Evolutionary conservation across 2,888 invertebrate species (phyloP).

Genomic region (Ecliptopera silaceata): DNA sequence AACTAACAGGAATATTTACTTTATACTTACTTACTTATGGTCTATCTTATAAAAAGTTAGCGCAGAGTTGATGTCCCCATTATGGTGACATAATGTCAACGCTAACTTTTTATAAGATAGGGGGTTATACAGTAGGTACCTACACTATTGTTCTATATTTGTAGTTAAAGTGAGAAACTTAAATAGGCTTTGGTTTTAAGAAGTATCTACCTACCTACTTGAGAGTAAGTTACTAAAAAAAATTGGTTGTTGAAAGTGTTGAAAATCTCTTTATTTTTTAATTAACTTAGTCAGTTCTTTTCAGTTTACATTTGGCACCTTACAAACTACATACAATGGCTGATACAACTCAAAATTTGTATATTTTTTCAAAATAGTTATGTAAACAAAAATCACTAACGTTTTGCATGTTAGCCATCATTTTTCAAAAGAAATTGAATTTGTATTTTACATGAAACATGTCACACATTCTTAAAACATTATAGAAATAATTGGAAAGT

Average conservation of each 20-base stretch:
- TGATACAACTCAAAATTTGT: slow-evolving; percentile 20
- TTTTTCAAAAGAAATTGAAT: slow-evolving; percentile 7
- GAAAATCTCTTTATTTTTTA: slow-evolving; percentile 39
- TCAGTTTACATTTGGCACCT: slow-evolving; percentile 81
- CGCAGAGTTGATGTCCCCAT: too few species aligned
- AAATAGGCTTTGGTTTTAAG: too few species aligned
- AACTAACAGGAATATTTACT: background rate
- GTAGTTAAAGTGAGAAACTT: too few species aligned
- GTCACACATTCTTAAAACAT: background rate
- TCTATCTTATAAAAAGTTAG: too few species aligned
- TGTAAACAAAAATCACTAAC: background rate
- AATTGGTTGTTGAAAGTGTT: slow-evolving; percentile 14
- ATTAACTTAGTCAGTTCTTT: slow-evolving; percentile 73
- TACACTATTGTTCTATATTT: too few species aligned
- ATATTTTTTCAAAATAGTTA: slow-evolving; percentile 1
- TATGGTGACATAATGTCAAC: too few species aligned
- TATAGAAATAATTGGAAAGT: slow-evolving; percentile 20
- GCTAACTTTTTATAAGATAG: too few species aligned
- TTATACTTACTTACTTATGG: background rate
- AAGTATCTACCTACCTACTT: too few species aligned
- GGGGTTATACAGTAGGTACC: too few species aligned
- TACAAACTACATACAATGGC: slow-evolving; percentile 79
- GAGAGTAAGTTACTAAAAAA: too few species aligned
- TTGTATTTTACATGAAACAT: slow-evolving; percentile 35
- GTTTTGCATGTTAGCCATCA: background rate